phyloP scores from a whole-genome alignment of 1,140 invertebrate genomes.

The Musca vetustissima region DNA sequence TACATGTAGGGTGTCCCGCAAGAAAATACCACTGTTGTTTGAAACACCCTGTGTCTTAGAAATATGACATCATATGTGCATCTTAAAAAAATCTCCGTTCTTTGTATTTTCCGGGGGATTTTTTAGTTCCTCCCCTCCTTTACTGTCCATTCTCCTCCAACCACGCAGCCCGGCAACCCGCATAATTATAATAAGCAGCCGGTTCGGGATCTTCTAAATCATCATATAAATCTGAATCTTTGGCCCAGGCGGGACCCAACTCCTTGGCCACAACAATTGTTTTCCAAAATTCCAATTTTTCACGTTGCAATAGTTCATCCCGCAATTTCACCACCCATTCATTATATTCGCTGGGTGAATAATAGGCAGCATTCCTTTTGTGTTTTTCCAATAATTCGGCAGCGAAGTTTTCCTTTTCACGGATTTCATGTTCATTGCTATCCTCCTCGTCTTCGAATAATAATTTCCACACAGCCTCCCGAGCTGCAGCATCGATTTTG shows the following conservation, averaged over 20 bases:
- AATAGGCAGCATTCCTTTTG: constrained; percentile 43
- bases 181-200: constrained; percentile 44
- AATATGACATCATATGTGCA: no score
- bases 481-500: background rate
- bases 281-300: constrained; percentile 44
- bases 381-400: constrained; percentile 37
- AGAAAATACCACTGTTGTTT: no score
- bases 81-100: no score
- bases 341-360: constrained; percentile 40
- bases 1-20: no score
- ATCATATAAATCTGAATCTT: constrained; percentile 45
- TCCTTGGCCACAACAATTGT: constrained; percentile 37
- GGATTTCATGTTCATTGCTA: constrained; percentile 1
- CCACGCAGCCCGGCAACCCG: constrained; percentile 31
- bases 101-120: no score
- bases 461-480: constrained; percentile 8
- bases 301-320: constrained; percentile 37
- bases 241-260: constrained; percentile 44
- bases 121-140: background rate
- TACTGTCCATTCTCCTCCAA: background rate
- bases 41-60: no score
- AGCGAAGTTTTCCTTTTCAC: constrained; percentile 27
- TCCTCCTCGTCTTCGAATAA: constrained; percentile 19
- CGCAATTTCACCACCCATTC: constrained; percentile 43
- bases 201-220: constrained; percentile 35